Base-by-base conservation (phyloP, 2,888 invertebrate genomes). In the Carpatolechia fugitivella region DNA sequence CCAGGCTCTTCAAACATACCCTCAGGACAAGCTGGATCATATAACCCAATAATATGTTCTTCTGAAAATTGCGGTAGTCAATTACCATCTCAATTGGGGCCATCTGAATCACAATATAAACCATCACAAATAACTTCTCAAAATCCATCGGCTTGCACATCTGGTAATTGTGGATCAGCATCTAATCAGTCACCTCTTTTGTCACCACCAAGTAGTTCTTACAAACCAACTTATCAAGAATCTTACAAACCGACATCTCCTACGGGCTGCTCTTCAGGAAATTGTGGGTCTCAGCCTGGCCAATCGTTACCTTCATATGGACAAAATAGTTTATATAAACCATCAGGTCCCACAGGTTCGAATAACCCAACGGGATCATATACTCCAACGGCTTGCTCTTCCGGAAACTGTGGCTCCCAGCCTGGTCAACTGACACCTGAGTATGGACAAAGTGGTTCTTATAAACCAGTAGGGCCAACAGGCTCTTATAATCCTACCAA, bases 221-320 rank as follows among this genome's bases (percentile, higher is more conserved):
- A 47, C 4, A 24, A 40, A 54, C 49, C 38, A 18, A 29, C 29
- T 49, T 5, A 46, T 24, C 29, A 10, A 29, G 46, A 35, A 24
- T 29, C 50, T 14, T 54, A 41, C 24, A 54, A 51, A 30, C 58
- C 50, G 1, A 47, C 35, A 13, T 1, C 30, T 18, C 50, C 57
- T n/a, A 56, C 31, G n/a, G 52, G 41, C 29, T 52, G 52, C 52
- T 14, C 49, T 14, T 44, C 49, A 14, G 54, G 54, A 18, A 54
- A 33, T 6, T 76, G 76, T 51, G 64, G 50, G 44, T 13, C 52
- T 20, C 63, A 55, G 49, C 36, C 35, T 13, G 13, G 20, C 11
- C 33, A 13, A 13, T 13, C 8, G 10, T 7, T 13, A 33, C 18
- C 52, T 51, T 47, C 53, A 56, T 33, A 13, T 35, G 48, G 48